Base-by-base conservation (phyloP, 2,888 invertebrate genomes). In the Pomacea canaliculata region DNA sequence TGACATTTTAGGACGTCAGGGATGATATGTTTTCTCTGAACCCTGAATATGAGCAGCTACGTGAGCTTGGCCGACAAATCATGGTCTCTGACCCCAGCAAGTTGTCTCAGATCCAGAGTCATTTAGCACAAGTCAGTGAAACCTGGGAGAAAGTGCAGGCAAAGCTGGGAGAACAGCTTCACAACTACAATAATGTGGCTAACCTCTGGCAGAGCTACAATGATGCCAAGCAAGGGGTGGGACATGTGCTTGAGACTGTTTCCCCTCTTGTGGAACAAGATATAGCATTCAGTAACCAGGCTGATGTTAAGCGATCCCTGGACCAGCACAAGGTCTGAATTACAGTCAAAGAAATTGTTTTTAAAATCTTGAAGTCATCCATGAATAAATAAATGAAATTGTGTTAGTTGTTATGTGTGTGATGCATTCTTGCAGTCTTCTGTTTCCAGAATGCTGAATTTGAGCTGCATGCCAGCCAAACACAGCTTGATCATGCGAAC, bases 21-120 rank as follows among this genome's bases (percentile, higher is more conserved):
- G 85, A 85, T 76, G 86, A 89, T 62, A 82, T 90, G 75, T 83
- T 85, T 65, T 81, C 81, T 13, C 81, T 83, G 76, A 87, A 86
- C 81, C 84, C 87, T 65, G 87, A 88, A 71, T 88, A 86, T 92
- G 95, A 75, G 93, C 94, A 85, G 91, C 96, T 81, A 94, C 96
- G 94, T 94, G 95, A 87, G 94, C 95, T 91, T 95, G 97, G 91
- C 94, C 95, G 86, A 27, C 86, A 88, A 79, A 85, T 90, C 76
- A 85, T 85, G 85, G 83, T 86, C 65, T 82, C 84, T 18, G 90
- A 89, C 79, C 81, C 83, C 37, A 78, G 80, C 60, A 85, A 85
- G 71, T 81, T 82, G 16, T 78, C 82, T 1, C 80, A 83, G 46
- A 84, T 87, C n/a, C 87, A 89, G 80, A 82, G 83, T 51, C 84